Conservation (phyloP, 2,797 vertebrate genomes). For the Danio albolineatus region DNA sequence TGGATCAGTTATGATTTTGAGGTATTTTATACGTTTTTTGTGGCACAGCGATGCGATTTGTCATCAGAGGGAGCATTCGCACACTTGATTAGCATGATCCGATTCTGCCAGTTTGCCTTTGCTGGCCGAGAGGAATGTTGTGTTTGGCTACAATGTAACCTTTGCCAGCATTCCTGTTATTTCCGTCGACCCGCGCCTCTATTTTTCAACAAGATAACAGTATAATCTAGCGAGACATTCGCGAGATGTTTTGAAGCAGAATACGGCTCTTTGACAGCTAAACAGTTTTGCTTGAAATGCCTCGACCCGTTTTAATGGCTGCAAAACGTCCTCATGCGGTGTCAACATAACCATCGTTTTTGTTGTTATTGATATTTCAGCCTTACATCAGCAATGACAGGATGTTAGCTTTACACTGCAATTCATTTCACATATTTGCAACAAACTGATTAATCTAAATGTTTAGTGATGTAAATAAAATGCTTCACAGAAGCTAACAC, state of each 20-base stretch:
- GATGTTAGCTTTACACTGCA: background rate
- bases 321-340: background rate
- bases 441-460: background rate
- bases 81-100: constrained; percentile 42
- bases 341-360: background rate
- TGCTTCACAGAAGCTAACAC: too few species aligned
- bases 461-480: background rate
- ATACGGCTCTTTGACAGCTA: background rate
- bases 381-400: background rate
- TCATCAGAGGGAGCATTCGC: constrained; percentile 47
- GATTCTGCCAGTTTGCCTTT: constrained; percentile 53
- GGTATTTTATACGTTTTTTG: background rate
- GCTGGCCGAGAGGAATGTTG: constrained; percentile 65
- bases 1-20: background rate
- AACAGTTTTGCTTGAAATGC: background rate
- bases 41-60: constrained; percentile 1
- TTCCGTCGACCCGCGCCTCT: background rate
- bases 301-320: background rate
- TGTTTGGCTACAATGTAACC: constrained; percentile 56
- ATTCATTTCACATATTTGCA: background rate
- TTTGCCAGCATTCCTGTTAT: constrained; percentile 10
- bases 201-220: background rate
- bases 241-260: background rate
- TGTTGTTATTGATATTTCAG: background rate
- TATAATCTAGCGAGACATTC: background rate